Evolutionary conservation across 1,140 invertebrate species (phyloP).

Genomic region (Heterodera carotae): DNA sequence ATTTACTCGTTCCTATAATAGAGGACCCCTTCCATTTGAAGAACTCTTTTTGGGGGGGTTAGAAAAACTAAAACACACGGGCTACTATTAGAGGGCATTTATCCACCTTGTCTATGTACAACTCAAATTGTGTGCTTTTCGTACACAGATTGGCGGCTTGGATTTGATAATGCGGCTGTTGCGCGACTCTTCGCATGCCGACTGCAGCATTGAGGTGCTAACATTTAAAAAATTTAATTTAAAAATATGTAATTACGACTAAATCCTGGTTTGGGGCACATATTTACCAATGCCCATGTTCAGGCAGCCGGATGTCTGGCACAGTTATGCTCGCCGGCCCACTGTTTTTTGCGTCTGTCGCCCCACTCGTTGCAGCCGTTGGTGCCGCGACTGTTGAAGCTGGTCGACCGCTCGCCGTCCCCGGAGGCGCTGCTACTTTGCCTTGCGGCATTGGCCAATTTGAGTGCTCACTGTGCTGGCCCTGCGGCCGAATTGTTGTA

Average conservation of each 20-base stretch:
- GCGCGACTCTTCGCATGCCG: constrained; percentile 22
- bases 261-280: too few species aligned
- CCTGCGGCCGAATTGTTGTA: constrained; percentile 31
- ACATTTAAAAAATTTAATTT: too few species aligned
- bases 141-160: constrained; percentile 34
- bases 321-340: constrained; percentile 21
- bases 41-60: too few species aligned
- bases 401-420: constrained; percentile 1
- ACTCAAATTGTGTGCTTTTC: background rate
- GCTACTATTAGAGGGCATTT: too few species aligned
- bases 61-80: too few species aligned
- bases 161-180: constrained; percentile 36
- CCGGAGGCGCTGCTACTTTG: constrained; percentile 34
- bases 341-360: constrained; percentile 27
- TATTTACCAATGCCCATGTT: background rate
- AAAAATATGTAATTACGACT: too few species aligned
- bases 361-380: background rate
- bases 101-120: too few species aligned
- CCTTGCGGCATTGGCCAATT: constrained; percentile 34
- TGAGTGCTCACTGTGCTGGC: constrained; percentile 27
- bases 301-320: constrained; percentile 31
- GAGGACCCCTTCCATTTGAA: too few species aligned
- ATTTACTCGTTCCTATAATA: background rate
- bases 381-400: constrained; percentile 16
- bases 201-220: constrained; percentile 30